Evolutionary conservation across 2,888 invertebrate genomes (phyloP).

Genomic region (Agonopterix heracliana): DNA sequence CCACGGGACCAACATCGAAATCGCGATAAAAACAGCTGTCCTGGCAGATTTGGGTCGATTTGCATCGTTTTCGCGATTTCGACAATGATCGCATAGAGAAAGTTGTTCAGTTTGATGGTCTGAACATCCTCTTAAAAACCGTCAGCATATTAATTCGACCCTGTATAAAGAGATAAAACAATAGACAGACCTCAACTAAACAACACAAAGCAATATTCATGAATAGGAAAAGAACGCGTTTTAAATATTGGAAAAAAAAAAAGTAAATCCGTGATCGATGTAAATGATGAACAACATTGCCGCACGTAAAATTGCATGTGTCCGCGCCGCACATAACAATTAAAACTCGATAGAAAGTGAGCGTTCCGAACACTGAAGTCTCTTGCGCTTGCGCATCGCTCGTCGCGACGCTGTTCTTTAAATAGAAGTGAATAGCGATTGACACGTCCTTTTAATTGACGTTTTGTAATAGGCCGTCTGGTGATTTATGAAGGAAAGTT

Average conservation of each 20-base stretch:
- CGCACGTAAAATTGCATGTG: slow-evolving; percentile 75
- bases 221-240: too few species aligned
- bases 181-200: too few species aligned
- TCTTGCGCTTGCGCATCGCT: slow-evolving; percentile 36
- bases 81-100: too few species aligned
- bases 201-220: too few species aligned
- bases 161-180: too few species aligned
- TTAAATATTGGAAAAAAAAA: slow-evolving; percentile 9
- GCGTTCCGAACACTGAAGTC: slow-evolving; percentile 37
- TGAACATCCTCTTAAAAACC: too few species aligned
- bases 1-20: too few species aligned
- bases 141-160: too few species aligned
- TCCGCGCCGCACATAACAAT: slow-evolving; percentile 64
- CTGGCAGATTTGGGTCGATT: too few species aligned
- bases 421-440: slow-evolving; percentile 55
- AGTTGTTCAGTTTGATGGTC: too few species aligned
- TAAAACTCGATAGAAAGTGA: slow-evolving; percentile 72
- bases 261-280: slow-evolving; percentile 43
- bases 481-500: slow-evolving; percentile 18
- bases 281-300: slow-evolving; percentile 56
- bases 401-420: slow-evolving; percentile 41
- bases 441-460: slow-evolving; percentile 52
- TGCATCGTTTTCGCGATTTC: too few species aligned
- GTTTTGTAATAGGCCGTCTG: slow-evolving; percentile 12
- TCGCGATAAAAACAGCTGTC: too few species aligned